Evolutionary conservation across 2,888 invertebrate species (phyloP).

Genomic region (Harpagoxenus sublaevis): DNA sequence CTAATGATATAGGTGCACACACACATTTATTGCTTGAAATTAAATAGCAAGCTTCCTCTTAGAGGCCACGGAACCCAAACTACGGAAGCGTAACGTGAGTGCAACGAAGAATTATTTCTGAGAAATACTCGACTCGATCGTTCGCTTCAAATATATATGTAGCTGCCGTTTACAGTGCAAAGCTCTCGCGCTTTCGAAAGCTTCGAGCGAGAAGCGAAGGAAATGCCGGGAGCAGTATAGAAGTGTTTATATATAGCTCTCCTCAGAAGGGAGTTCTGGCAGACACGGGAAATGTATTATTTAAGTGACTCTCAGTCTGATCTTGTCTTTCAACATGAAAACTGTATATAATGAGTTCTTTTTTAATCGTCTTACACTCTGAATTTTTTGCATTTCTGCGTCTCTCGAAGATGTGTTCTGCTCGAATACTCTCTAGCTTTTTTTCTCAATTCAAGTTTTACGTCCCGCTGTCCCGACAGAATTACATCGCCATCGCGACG

Average conservation of each 20-base stretch:
- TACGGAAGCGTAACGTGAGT: constrained; percentile 35
- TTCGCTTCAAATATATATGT: constrained; percentile 47
- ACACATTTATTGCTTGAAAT: background rate
- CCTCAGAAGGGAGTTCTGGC: constrained; percentile 25
- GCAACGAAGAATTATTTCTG: constrained; percentile 46
- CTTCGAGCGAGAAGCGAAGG: constrained; percentile 26
- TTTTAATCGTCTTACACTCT: background rate
- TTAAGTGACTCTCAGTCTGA: constrained; percentile 17
- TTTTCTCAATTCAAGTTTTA: background rate
- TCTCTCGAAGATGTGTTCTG: background rate
- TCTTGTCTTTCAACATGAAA: background rate
- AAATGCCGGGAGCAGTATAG: constrained; percentile 30
- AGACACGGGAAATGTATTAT: background rate
- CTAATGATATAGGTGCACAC: constrained; percentile 7
- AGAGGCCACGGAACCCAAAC: constrained; percentile 43
- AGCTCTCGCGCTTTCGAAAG: constrained; percentile 41
- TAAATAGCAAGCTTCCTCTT: constrained; percentile 38
- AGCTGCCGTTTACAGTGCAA: constrained; percentile 41
- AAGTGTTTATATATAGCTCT: constrained; percentile 47
- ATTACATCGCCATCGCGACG: background rate
- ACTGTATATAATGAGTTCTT: background rate
- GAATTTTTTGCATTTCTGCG: background rate
- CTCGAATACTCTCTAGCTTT: background rate
- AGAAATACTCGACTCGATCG: constrained; percentile 47
- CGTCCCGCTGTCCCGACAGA: background rate